Percentiles rank a stretch among this genome's conserved stretches.
Evolutionary conservation across 2,888 invertebrate species (phyloP).

Genomic region (Ctena decussata): DNA sequence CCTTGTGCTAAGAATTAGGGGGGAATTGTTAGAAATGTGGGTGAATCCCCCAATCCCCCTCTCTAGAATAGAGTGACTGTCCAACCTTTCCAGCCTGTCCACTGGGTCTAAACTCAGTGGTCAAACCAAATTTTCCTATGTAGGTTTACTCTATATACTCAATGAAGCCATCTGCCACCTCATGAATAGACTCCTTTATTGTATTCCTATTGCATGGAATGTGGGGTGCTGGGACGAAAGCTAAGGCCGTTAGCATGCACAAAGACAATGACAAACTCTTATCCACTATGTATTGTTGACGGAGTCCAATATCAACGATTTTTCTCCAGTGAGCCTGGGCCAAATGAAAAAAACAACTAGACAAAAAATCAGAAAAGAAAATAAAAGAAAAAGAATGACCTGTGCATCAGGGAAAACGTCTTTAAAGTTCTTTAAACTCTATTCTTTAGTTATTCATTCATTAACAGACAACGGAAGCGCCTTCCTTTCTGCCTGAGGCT

Average conservation of each 20-base stretch:
- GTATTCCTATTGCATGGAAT: not conserved
- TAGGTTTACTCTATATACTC: not conserved
- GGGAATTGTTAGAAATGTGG: too few relatives aligned
- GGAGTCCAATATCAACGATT: not conserved
- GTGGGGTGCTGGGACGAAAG: too few relatives aligned
- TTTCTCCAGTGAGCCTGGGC: not conserved
- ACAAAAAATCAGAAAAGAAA: too few relatives aligned
- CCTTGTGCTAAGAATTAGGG: too few relatives aligned
- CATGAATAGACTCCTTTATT: not conserved
- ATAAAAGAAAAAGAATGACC: too few relatives aligned
- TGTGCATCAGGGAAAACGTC: too few relatives aligned
- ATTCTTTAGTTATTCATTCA: too few relatives aligned
- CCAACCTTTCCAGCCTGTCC: not conserved
- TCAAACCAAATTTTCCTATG: not conserved
- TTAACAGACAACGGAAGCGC: too few relatives aligned
- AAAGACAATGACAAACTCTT: not conserved
- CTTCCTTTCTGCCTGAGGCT: too few relatives aligned
- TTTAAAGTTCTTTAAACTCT: too few relatives aligned
- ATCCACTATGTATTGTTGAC: not conserved
- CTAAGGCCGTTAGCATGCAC: not conserved
- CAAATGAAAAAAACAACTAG: not conserved
- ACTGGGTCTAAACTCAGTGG: not conserved
- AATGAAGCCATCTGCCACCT: not conserved
- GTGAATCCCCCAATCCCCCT: too few relatives aligned
- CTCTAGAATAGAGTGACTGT: too few relatives aligned